Conservation (phyloP, 2,113 vertebrate genomes). For the Buteo buteo region DNA sequence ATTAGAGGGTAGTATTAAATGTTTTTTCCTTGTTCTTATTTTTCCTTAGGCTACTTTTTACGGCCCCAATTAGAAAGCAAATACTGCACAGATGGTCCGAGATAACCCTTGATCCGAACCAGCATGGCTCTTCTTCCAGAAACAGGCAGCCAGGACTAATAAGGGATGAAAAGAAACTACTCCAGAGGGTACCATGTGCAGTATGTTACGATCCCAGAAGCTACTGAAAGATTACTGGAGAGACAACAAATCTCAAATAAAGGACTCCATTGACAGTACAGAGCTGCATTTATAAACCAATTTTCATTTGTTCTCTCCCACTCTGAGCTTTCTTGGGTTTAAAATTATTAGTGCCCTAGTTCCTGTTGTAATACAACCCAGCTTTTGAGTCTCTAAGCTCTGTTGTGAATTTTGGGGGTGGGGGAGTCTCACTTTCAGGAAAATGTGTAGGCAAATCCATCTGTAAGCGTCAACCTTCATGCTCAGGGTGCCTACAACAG, state of each 20-base stretch:
- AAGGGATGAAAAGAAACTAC: background rate
- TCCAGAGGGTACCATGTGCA: background rate
- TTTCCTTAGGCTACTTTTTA: background rate
- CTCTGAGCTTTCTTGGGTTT: background rate
- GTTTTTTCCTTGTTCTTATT: background rate
- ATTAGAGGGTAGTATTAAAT: background rate
- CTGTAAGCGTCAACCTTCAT: background rate
- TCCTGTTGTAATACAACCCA: background rate
- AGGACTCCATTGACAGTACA: background rate
- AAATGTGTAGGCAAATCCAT: background rate
- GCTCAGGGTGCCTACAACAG: background rate
- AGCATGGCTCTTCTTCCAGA: background rate
- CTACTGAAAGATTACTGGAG: background rate
- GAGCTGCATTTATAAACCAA: background rate
- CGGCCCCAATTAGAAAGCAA: background rate
- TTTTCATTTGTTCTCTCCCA: background rate
- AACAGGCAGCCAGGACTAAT: background rate
- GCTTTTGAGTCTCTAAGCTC: background rate
- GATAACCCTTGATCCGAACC: background rate
- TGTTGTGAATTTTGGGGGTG: background rate
- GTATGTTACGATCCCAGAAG: background rate
- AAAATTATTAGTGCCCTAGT: background rate
- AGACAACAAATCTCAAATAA: background rate
- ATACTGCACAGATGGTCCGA: background rate
- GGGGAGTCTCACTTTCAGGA: background rate